These are phyloP conservation scores for Trissoscelio sp. DNA, from an alignment of 2,888 invertebrate species.

Conservation along the genomic window DNA sequence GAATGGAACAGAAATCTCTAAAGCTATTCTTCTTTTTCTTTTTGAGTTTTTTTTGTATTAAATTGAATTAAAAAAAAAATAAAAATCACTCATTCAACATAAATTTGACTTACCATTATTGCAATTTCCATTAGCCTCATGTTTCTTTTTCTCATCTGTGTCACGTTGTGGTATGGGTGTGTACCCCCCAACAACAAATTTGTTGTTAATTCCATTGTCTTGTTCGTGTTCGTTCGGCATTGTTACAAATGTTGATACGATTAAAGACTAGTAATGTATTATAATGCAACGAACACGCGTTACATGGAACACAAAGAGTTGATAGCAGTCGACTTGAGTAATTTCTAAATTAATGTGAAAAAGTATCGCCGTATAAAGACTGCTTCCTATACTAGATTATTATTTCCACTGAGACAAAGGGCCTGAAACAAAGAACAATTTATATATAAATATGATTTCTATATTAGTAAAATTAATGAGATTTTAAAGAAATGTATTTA, in stretches of 20 bases:
- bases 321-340: slow-evolving; percentile 26
- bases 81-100: not conserved
- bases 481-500: no score
- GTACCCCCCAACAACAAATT: slow-evolving; percentile 79
- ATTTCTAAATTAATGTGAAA: slow-evolving; percentile 42
- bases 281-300: slow-evolving; percentile 16
- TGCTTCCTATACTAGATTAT: slow-evolving; percentile 15
- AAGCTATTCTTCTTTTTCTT: no score
- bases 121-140: slow-evolving; percentile 52
- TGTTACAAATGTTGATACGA: slow-evolving; percentile 22
- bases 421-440: slow-evolving; percentile 47
- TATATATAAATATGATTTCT: no score
- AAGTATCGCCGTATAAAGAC: slow-evolving; percentile 31
- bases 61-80: slow-evolving; percentile 2
- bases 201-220: slow-evolving; percentile 82
- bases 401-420: slow-evolving; percentile 36
- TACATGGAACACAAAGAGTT: slow-evolving; percentile 33
- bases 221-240: slow-evolving; percentile 68
- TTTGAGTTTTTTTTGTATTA: no score
- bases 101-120: slow-evolving; percentile 31
- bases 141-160: slow-evolving; percentile 34
- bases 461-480: no score
- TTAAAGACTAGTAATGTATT: slow-evolving; percentile 30
- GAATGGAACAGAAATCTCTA: no score
- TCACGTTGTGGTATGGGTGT: slow-evolving; percentile 73